Conservation (phyloP, 2,888 invertebrate genomes). For the Coelogynopora nodosa region DNA sequence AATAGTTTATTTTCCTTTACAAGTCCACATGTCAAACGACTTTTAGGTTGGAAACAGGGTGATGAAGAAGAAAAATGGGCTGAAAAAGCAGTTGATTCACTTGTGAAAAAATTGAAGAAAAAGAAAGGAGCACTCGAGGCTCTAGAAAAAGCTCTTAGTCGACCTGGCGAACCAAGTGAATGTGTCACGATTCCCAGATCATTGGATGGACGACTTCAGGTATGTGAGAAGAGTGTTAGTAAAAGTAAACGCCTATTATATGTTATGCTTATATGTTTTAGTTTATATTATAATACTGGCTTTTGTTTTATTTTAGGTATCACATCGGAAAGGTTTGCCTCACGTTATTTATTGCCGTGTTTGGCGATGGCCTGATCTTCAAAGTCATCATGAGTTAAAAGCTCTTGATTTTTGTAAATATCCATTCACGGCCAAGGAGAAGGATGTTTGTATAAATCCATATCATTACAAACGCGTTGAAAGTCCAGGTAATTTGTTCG, state of each 20-base stretch:
- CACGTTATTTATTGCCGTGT: slow-evolving; percentile 98
- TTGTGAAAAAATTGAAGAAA: slow-evolving; percentile 92
- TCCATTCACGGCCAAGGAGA: slow-evolving; percentile 93
- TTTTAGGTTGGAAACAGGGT: slow-evolving; percentile 92
- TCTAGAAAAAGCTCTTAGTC: slow-evolving; percentile 82
- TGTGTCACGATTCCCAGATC: slow-evolving; percentile 98
- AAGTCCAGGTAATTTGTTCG: slow-evolving; percentile 74
- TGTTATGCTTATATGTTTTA: no score
- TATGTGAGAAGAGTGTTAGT: no score
- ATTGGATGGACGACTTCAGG: slow-evolving; percentile 86
- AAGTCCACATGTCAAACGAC: slow-evolving; percentile 73
- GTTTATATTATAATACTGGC: no score
- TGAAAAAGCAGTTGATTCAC: slow-evolving; percentile 92
- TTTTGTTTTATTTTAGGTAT: slow-evolving; percentile 70
- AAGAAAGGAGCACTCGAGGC: slow-evolving; percentile 91
- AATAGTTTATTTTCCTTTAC: slow-evolving; percentile 86
- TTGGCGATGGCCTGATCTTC: slow-evolving; percentile 98
- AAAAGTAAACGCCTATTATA: no score
- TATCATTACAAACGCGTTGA: slow-evolving; percentile 98
- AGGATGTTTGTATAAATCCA: slow-evolving; percentile 98
- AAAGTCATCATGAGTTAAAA: slow-evolving; percentile 94
- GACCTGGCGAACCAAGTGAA: slow-evolving; percentile 87
- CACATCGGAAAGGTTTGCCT: slow-evolving; percentile 92
- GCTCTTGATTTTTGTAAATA: slow-evolving; percentile 89
- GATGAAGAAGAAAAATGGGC: slow-evolving; percentile 99